Base-by-base conservation (phyloP, 2,888 invertebrate genomes). In the Dascillus cervinus region DNA sequence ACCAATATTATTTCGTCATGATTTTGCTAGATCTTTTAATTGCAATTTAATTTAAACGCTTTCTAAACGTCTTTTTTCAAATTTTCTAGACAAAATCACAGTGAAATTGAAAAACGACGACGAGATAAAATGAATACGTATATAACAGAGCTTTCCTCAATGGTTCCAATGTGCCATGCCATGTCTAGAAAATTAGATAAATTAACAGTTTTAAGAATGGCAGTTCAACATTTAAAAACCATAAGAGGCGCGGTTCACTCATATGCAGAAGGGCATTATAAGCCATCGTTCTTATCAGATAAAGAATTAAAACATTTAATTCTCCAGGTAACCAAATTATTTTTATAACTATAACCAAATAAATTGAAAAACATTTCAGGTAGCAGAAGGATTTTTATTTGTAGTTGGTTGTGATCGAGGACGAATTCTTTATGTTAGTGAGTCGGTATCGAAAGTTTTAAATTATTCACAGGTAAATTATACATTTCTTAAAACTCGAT, bases 71-170 rank as follows among this genome's bases (percentile, higher is more conserved):
- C 6, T 12, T 23, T 10, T 11, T 12, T 19, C 14, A 12, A 24
- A 31, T 31, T 41, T 55, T 58, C n/a, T 62, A 91, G 91, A 53
- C 92, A 92, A 65, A 94, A 92, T 65, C 95, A 95, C 67, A 92
- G 92, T 63, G 92, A 94, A 67, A 94, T 95, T 39, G 94, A 95
- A 66, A 95, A 95, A 62, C 72, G 94, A 0, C 73, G 95, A 1
- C 74, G 95, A 14, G 92, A 95, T 63, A 95, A 94, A 67, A 95
- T 95, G 92, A 95, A 95, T 68, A 87, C 85, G 0, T 92, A 91
- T 65, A 94, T 95, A 49, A 78, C 83, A 2, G 91, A 95, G 62
- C 64, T 95, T 34, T 85, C 89, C 29, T 72, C 83, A 2, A 83
- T 95, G 79, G 78, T 95, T 11, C 95, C 94, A 0, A 89, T 91